Evolutionary conservation across 2,888 invertebrate genomes (phyloP).

Genomic region (Bhutanitis thaidina): DNA sequence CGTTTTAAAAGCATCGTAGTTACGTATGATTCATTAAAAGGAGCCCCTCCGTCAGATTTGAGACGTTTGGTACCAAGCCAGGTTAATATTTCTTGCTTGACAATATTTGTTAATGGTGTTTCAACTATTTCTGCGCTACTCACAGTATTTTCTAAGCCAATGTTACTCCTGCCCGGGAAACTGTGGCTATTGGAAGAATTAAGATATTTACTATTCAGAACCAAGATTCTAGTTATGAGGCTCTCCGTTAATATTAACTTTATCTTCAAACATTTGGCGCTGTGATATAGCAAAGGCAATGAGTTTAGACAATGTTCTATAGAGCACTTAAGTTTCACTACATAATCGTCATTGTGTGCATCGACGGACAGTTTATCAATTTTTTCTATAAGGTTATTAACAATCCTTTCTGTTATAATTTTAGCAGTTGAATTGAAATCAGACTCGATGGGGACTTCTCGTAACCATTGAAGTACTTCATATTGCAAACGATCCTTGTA

Average conservation of each 20-base stretch:
- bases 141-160: not conserved
- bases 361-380: constrained; percentile 30
- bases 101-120: not conserved
- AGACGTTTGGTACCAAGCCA: constrained; percentile 11
- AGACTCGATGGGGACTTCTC: constrained; percentile 8
- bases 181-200: not conserved
- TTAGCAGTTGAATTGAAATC: constrained; percentile 26
- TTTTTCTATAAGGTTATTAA: constrained; percentile 38
- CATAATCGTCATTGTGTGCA: constrained; percentile 17
- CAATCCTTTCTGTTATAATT: constrained; percentile 32
- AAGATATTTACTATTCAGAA: constrained; percentile 12
- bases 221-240: constrained; percentile 10
- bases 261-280: constrained; percentile 13
- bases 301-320: constrained; percentile 7
- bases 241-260: constrained; percentile 11
- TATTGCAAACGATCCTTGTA: constrained; percentile 34
- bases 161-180: not conserved
- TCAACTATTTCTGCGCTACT: not conserved
- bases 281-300: constrained; percentile 11
- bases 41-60: not conserved
- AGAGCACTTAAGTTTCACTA: constrained; percentile 2
- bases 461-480: constrained; percentile 16
- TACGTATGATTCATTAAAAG: not conserved
- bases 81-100: constrained; percentile 3
- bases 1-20: constrained; percentile 8